These are phyloP conservation scores for Colinus virginianus DNA, from an alignment of 2,113 vertebrate genomes.

Conservation along the genomic window DNA sequence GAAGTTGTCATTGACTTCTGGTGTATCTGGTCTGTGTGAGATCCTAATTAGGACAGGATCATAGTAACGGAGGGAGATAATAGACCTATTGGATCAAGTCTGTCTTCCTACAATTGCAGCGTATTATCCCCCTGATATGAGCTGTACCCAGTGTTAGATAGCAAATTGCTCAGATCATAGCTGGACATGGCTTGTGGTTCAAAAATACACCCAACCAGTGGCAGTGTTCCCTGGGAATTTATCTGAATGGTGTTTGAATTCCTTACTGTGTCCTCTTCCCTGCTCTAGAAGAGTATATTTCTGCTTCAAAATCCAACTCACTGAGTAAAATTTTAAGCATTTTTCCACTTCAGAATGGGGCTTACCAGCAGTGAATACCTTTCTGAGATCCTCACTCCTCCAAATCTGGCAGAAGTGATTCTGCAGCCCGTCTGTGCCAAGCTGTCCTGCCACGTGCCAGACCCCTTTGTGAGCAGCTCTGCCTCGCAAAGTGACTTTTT, in stretches of 20 bases:
- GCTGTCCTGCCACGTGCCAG: accelerated
- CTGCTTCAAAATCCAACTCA: not conserved
- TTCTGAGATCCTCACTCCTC: not conserved
- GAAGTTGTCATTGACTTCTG: slow-evolving; percentile 75
- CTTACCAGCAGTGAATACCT: not conserved
- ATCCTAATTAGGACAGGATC: slow-evolving; percentile 74
- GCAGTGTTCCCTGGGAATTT: not conserved
- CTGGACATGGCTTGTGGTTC: not conserved
- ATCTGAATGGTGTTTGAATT: accelerated
- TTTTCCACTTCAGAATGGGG: not conserved
- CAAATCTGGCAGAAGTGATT: not conserved
- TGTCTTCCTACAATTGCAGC: slow-evolving; percentile 7
- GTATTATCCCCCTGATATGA: not conserved
- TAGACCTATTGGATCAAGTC: slow-evolving; percentile 52
- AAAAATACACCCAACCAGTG: not conserved
- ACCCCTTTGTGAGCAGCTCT: not conserved
- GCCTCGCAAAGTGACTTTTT: not conserved
- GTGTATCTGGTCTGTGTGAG: slow-evolving; percentile 64
- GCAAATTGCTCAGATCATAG: not conserved
- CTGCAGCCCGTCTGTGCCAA: accelerated
- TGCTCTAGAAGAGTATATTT: not conserved
- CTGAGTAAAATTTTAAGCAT: not conserved
- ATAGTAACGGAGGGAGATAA: slow-evolving; percentile 19
- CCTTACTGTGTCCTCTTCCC: not conserved
- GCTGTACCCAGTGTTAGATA: not conserved